These are phyloP conservation scores for Philaenus spumarius DNA, from an alignment of 1,140 invertebrate species.

Conservation along the genomic window DNA sequence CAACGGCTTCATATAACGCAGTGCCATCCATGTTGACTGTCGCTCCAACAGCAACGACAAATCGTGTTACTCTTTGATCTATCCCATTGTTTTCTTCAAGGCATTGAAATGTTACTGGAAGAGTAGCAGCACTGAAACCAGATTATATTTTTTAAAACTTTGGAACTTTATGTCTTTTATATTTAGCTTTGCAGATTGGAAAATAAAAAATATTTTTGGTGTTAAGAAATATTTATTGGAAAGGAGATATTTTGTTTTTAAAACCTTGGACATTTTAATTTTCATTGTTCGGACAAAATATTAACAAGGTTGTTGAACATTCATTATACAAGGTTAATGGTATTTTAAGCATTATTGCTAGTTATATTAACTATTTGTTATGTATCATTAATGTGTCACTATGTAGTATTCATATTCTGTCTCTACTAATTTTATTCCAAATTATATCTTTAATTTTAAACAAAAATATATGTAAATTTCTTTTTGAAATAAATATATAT, in stretches of 20 bases:
- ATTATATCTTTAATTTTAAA: no score
- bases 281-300: no score
- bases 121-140: conserved; percentile 55
- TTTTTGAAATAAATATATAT: no score
- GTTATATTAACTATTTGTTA: no score
- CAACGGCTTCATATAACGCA: conserved; percentile 62
- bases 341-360: no score
- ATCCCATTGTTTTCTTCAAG: conserved; percentile 68
- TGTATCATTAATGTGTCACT: no score
- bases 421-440: no score
- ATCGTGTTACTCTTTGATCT: conserved; percentile 62
- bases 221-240: neutral
- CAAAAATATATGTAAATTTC: no score
- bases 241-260: neutral
- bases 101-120: conserved; percentile 68
- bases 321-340: no score
- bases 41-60: conserved; percentile 57
- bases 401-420: no score
- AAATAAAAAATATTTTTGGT: neutral
- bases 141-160: neutral
- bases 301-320: no score
- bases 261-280: no score
- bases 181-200: neutral
- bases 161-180: neutral
- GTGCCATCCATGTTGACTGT: conserved; percentile 69